phyloP scores from a whole-genome alignment of 2,113 vertebrate species.

The Dermatemys mawii region DNA sequence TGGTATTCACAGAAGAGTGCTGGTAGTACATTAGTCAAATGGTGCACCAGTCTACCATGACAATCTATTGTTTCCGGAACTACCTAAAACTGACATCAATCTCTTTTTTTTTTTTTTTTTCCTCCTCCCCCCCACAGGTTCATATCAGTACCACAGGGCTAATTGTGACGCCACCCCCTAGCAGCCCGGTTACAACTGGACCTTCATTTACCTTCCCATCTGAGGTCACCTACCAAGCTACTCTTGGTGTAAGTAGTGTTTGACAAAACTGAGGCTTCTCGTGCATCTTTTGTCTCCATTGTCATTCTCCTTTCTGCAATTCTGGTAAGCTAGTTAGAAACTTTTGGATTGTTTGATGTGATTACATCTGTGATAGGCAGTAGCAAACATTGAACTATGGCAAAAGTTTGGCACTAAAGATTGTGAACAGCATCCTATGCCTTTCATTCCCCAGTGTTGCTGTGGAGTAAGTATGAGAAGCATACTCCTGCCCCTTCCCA shows the following conservation, averaged over 20 bases:
- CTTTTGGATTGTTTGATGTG: not conserved
- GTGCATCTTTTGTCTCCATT: not conserved
- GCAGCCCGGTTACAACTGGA: constrained; percentile 95
- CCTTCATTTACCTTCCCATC: constrained; percentile 94
- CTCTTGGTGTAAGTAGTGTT: constrained; percentile 79
- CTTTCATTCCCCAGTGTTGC: not conserved
- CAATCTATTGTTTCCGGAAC: not conserved
- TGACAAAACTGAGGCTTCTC: not conserved
- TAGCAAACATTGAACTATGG: not conserved
- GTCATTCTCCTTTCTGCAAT: fast-evolving
- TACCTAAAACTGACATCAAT: not conserved
- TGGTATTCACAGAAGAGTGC: not conserved
- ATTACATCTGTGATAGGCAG: not conserved
- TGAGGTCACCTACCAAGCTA: constrained; percentile 88
- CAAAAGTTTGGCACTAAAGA: not conserved
- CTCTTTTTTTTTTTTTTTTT: constrained; percentile 41
- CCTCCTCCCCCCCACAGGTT: too few relatives aligned
- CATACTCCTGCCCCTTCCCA: not conserved
- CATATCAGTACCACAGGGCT: constrained; percentile 96
- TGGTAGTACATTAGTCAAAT: not conserved
- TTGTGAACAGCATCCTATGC: not conserved
- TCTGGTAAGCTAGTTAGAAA: not conserved
- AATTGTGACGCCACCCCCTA: constrained; percentile 96
- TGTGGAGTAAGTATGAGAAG: not conserved
- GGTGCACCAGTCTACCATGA: not conserved